A percentile compares a stretch with the other conserved stretches of the same genome.
These are phyloP conservation scores for Pseudomyrmex sp. DNA, from an alignment of 1,140 invertebrate genomes.

Conservation along the genomic window DNA sequence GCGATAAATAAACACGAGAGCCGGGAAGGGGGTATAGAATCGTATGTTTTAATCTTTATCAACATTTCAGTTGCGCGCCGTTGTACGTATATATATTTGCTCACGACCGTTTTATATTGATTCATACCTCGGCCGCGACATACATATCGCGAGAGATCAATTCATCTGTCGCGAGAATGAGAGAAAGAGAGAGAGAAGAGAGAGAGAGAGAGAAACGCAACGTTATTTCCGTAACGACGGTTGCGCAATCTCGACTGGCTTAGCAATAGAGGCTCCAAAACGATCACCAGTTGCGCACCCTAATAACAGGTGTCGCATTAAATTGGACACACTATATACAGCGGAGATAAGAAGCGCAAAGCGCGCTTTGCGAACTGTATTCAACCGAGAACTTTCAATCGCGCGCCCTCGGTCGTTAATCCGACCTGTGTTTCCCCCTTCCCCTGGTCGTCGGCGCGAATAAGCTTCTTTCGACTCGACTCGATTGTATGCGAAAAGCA, in stretches of 20 bases:
- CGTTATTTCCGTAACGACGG: constrained; percentile 25
- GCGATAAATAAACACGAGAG: neutral
- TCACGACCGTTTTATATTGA: constrained; percentile 19
- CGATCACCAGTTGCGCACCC: constrained; percentile 63
- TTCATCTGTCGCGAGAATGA: constrained; percentile 15
- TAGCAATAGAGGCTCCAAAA: constrained; percentile 36
- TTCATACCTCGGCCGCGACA: neutral
- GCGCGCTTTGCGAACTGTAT: constrained; percentile 14
- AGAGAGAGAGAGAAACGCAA: neutral
- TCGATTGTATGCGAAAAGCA: neutral
- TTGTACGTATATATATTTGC: neutral
- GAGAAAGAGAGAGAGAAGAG: neutral
- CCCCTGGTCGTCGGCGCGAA: too few relatives aligned
- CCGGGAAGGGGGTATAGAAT: too few relatives aligned
- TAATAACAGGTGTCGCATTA: constrained; percentile 26
- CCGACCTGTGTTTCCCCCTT: neutral
- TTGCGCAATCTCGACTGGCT: constrained; percentile 7
- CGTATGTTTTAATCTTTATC: neutral
- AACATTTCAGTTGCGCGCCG: neutral
- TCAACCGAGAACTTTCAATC: constrained; percentile 42
- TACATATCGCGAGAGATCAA: neutral
- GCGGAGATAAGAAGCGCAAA: constrained; percentile 24
- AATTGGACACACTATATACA: neutral
- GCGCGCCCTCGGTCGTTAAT: constrained; percentile 17
- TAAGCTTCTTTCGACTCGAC: constrained; percentile 22